Percentiles rank a stretch among this genome's conserved stretches.
Evolutionary conservation across 2,888 invertebrate genomes (phyloP).

Genomic region (Xestobium rufovillosum): DNA sequence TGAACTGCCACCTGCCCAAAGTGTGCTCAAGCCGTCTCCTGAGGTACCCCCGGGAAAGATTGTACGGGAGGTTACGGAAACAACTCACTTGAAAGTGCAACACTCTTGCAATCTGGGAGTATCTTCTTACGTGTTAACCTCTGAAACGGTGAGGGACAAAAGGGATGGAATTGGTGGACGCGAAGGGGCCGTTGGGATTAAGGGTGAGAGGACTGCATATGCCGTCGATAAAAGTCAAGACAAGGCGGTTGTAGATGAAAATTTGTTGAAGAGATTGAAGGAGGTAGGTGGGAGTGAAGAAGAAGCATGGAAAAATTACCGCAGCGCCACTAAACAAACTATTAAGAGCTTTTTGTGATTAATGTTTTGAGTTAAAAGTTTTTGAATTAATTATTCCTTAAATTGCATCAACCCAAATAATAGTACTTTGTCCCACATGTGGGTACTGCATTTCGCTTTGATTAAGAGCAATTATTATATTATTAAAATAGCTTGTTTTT

Average conservation of each 20-base stretch:
- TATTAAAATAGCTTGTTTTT: too few species aligned
- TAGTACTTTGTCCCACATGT: too few species aligned
- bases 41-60: conserved; percentile 45
- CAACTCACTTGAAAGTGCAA: conserved; percentile 47
- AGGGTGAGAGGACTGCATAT: conserved; percentile 17
- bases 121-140: conserved; percentile 48
- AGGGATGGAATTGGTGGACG: conserved; percentile 23
- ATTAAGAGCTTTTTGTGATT: conserved; percentile 50
- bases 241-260: conserved; percentile 34
- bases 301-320: conserved; percentile 46
- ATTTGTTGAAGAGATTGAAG: conserved; percentile 41
- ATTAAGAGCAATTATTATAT: too few species aligned
- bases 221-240: conserved; percentile 18
- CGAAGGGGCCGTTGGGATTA: conserved; percentile 17
- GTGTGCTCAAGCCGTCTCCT: conserved; percentile 39
- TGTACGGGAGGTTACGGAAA: conserved; percentile 46
- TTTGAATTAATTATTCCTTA: too few species aligned
- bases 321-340: conserved; percentile 50
- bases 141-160: conserved; percentile 44
- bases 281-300: conserved; percentile 44
- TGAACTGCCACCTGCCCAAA: conserved; percentile 35
- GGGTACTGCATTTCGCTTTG: too few species aligned
- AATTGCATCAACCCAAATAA: too few species aligned
- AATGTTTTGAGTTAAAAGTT: too few species aligned
- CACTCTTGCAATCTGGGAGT: conserved; percentile 47